phyloP scores from a whole-genome alignment of 2,888 invertebrate genomes.

The Plagodis pulveraria region DNA sequence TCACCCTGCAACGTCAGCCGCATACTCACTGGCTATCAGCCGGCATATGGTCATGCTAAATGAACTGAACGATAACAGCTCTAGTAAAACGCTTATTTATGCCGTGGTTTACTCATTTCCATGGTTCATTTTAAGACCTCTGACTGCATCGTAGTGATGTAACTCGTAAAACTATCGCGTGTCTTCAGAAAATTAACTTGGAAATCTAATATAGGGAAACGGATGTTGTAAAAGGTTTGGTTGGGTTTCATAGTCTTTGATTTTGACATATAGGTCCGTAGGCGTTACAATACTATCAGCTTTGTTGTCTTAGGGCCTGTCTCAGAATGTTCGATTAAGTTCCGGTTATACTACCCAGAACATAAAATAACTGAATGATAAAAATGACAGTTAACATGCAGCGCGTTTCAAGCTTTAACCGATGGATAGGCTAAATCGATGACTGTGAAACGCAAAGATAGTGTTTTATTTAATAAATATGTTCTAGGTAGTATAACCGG shows the following conservation, averaged over 20 bases:
- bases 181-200: slow-evolving; percentile 18
- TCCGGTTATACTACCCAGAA: no score
- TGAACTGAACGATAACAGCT: slow-evolving; percentile 58
- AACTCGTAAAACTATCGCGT: slow-evolving; percentile 9
- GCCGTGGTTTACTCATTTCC: slow-evolving; percentile 59
- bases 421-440: no score
- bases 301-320: no score
- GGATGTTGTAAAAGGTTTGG: slow-evolving; percentile 22
- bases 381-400: no score
- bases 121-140: slow-evolving; percentile 38
- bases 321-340: no score
- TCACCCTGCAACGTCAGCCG: slow-evolving; percentile 11
- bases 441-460: no score
- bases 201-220: slow-evolving; percentile 29
- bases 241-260: slow-evolving; percentile 9
- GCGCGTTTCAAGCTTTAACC: no score
- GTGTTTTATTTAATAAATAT: no score
- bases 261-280: neutral
- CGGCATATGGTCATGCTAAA: slow-evolving; percentile 56
- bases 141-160: slow-evolving; percentile 32
- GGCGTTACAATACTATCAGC: neutral
- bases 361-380: no score
- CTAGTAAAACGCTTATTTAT: slow-evolving; percentile 59
- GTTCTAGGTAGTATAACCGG: no score
- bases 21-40: slow-evolving; percentile 28